Evolutionary conservation across 2,797 vertebrate species (phyloP).

Genomic region (Phalanger gymnotis): DNA sequence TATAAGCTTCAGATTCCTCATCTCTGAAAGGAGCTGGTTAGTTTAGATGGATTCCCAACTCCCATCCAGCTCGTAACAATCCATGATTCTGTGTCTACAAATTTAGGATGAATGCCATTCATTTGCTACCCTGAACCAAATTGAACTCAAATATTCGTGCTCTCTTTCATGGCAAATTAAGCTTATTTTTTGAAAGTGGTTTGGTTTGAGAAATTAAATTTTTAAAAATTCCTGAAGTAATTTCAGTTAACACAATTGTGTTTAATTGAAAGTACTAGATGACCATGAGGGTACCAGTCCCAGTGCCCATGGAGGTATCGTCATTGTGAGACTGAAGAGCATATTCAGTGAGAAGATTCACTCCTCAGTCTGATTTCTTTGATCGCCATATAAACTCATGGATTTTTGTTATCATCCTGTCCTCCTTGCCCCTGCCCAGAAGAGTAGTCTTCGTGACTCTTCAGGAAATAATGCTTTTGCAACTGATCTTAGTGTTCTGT

Average conservation of each 20-base stretch:
- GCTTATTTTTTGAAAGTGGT: background rate
- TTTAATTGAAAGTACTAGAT: background rate
- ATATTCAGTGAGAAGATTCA: background rate
- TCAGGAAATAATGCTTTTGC: background rate
- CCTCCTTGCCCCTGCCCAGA: background rate
- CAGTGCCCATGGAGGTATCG: background rate
- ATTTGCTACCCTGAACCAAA: background rate
- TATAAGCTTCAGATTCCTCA: background rate
- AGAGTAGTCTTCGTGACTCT: background rate
- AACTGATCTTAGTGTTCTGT: background rate
- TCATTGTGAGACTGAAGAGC: background rate
- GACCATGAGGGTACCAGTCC: background rate
- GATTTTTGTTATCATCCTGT: background rate
- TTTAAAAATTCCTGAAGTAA: background rate
- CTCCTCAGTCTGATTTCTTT: background rate
- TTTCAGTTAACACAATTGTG: background rate
- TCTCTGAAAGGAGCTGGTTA: background rate
- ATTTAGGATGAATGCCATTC: background rate
- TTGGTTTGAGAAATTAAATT: background rate
- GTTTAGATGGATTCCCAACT: background rate
- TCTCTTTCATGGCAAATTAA: background rate
- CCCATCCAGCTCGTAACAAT: background rate
- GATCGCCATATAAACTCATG: background rate
- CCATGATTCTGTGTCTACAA: conserved; percentile 1
- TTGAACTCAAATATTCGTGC: background rate